Base-by-base conservation (phyloP, 2,113 vertebrate species). In the Chloroceryle aenea region DNA sequence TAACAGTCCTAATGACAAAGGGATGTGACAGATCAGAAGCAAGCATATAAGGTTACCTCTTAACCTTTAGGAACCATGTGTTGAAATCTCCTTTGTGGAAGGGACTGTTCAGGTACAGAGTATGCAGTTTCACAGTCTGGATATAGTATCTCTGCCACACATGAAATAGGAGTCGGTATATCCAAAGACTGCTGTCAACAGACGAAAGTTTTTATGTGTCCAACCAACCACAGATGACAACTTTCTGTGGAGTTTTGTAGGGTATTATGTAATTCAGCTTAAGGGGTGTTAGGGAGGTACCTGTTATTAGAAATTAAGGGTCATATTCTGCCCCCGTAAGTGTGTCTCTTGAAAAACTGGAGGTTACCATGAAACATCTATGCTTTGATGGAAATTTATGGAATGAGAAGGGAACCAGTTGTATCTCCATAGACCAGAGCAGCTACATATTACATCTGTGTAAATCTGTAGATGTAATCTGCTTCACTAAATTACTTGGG, bases 111-210 rank as follows among this genome's bases (percentile, higher is more conserved):
- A 58, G 52, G 15, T 67, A 78, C 14, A 4, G 59, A 62, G 56
- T 79, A 43, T 89, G 89, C 55, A 66, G 50, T 92, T 96, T 92
- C 91, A 86, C 20, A 36, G 59, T 43, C 40, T 87, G 68, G 72
- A 30, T 68, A 63, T 7, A 4, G n/a, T 90, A 19, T 91, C 75
- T 64, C 18, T 88, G 47, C 20, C 29, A 59, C 4, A 2, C 50
- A 53, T 87, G 86, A 85, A 94, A 89, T 79, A 53, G 2, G 50
- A 95, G 78, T 43, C 55, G 52, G 15, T 75, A 26, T 75, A 58
- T 81, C 52, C 52, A 55, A 42, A 72, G 87, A 56, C 21, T 2
- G 11, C 68, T 88, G 52, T 45, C 67, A 87, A 12, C 21, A 67
- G 38, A 32, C 22, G 18, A 62, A 32, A 73, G 4, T 3, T 85